phyloP scores from a whole-genome alignment of 2,113 vertebrate species.

The Aix galericulata region DNA sequence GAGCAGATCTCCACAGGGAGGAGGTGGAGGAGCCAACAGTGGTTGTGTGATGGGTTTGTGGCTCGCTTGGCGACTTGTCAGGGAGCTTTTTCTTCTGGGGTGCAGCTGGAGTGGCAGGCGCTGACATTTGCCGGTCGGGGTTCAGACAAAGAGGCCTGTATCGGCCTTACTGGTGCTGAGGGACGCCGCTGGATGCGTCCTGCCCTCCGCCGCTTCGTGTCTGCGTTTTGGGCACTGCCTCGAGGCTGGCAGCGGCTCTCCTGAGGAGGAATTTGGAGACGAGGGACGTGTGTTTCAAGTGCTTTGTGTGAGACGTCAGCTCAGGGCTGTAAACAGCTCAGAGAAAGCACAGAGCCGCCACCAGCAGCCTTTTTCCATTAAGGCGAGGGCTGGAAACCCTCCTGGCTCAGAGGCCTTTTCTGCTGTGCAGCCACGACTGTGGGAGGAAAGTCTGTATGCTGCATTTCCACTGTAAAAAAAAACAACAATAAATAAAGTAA shows the following conservation, averaged over 20 bases:
- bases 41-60: not conserved
- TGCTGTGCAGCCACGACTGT: not conserved
- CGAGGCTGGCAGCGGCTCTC: not conserved
- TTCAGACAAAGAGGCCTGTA: conserved; percentile 49
- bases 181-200: conserved; percentile 21
- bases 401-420: not conserved
- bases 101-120: not conserved
- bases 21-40: not conserved
- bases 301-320: conserved; percentile 14
- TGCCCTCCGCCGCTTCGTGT: not conserved
- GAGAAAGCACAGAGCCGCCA: conserved; percentile 25
- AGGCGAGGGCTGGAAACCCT: conserved; percentile 16
- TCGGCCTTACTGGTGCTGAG: not conserved
- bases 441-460: not conserved
- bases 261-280: not conserved
- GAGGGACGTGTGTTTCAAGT: not conserved
- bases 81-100: not conserved
- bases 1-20: accelerated
- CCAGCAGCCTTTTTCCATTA: not conserved
- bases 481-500: not conserved
- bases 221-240: not conserved
- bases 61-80: not conserved
- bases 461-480: not conserved
- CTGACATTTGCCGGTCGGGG: conserved; percentile 24
- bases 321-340: not conserved